Conservation (phyloP, 2,888 invertebrate species). For the Netelia inedita region DNA sequence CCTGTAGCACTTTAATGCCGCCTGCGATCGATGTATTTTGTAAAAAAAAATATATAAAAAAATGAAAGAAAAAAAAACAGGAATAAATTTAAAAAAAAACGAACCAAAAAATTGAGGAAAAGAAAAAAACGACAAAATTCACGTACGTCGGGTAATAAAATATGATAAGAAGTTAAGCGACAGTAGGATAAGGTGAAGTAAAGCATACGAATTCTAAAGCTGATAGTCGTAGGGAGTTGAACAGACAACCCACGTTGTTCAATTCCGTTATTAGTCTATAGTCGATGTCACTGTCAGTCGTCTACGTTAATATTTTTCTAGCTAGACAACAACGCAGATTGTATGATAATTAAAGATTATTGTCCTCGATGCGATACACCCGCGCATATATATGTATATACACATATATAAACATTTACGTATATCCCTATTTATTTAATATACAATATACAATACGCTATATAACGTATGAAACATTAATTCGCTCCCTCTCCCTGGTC, state of each 20-base stretch:
- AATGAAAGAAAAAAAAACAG: neutral
- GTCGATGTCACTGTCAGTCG: constrained; percentile 80
- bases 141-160: constrained; percentile 49
- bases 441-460: neutral
- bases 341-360: constrained; percentile 62
- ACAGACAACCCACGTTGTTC: constrained; percentile 79
- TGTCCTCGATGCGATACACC: constrained; percentile 3
- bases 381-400: constrained; percentile 26
- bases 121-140: constrained; percentile 38
- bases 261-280: constrained; percentile 79
- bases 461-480: constrained; percentile 7
- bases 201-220: constrained; percentile 85
- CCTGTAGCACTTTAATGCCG: constrained; percentile 46
- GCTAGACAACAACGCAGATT: constrained; percentile 67
- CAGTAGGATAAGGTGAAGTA: constrained; percentile 81
- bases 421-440: neutral
- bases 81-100: constrained; percentile 9
- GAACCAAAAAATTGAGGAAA: constrained; percentile 29
- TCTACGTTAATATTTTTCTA: constrained; percentile 74
- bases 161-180: constrained; percentile 53
- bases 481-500: constrained; percentile 7
- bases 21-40: constrained; percentile 66
- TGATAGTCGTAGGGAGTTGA: constrained; percentile 83
- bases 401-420: constrained; percentile 36
- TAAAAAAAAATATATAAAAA: constrained; percentile 52